These are phyloP conservation scores for Wasmannia auropunctata DNA, from an alignment of 1,140 invertebrate species.

Conservation along the genomic window DNA sequence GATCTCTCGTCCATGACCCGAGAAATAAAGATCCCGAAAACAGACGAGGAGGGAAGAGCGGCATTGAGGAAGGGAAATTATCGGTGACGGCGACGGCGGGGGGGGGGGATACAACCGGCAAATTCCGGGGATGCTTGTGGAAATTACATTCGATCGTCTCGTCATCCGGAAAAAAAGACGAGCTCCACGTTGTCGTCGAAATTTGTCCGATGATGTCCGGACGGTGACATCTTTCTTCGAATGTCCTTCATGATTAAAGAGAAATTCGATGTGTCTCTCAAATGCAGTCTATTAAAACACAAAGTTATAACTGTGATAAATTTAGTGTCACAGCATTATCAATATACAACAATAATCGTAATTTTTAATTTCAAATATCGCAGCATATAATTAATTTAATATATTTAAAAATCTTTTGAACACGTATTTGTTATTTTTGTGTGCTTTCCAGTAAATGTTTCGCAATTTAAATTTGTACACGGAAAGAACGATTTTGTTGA, in stretches of 20 bases:
- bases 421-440: not conserved
- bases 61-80: conserved; percentile 49
- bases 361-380: not conserved
- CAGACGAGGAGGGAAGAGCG: not conserved
- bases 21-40: conserved; percentile 47
- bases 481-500: too few species aligned
- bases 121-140: conserved; percentile 51
- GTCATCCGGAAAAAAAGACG: conserved; percentile 23
- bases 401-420: not conserved
- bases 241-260: conserved; percentile 9
- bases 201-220: conserved; percentile 1
- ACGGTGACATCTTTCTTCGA: conserved; percentile 37
- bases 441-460: not conserved
- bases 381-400: not conserved
- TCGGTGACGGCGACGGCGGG: not conserved
- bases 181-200: not conserved
- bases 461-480: not conserved
- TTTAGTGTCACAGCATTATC: not conserved
- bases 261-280: not conserved
- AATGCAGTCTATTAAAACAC: not conserved
- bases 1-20: conserved; percentile 31
- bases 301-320: not conserved
- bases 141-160: conserved; percentile 56
- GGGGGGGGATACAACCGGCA: not conserved
- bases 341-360: not conserved